A percentile compares a stretch with the other conserved stretches of the same genome.
phyloP scores from a whole-genome alignment of 1,140 invertebrate species.

The Zaprionus tsacasi region DNA sequence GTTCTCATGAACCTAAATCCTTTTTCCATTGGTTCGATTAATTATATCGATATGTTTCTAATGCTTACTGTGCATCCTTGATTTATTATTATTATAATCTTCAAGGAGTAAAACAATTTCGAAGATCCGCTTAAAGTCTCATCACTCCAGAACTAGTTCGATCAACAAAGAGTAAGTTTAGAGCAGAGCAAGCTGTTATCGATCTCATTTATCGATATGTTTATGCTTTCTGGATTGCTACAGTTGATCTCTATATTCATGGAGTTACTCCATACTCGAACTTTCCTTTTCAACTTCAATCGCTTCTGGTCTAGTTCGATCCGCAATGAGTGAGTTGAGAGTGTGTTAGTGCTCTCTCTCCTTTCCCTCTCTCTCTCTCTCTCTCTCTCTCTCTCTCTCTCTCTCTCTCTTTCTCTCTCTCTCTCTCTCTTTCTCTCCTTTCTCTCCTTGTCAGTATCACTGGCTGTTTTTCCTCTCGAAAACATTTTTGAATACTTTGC shows the following conservation, averaged over 20 bases:
- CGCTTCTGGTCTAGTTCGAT: no score
- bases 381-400: background rate
- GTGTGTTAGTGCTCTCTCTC: background rate
- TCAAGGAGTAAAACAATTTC: no score
- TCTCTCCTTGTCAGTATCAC: no score
- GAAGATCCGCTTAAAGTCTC: background rate
- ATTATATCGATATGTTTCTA: no score
- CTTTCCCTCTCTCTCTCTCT: background rate
- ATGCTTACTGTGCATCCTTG: no score
- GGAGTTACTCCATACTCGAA: no score
- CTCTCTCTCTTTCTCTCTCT: background rate
- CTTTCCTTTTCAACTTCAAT: no score
- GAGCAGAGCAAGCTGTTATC: background rate
- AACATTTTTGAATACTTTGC: constrained; percentile 7
- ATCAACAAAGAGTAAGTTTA: background rate
- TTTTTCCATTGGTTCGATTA: background rate
- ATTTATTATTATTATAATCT: no score
- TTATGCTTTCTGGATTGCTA: no score
- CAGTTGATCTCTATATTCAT: no score
- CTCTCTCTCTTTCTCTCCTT: background rate
- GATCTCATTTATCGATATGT: no score
- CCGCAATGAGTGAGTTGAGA: no score
- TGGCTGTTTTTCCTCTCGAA: background rate
- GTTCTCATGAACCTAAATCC: background rate
- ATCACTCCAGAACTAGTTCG: background rate